Percentiles rank a stretch among this genome's conserved stretches.
Evolutionary conservation across 2,797 vertebrate genomes (phyloP).

Genomic region (Neomorphus geoffroyi): DNA sequence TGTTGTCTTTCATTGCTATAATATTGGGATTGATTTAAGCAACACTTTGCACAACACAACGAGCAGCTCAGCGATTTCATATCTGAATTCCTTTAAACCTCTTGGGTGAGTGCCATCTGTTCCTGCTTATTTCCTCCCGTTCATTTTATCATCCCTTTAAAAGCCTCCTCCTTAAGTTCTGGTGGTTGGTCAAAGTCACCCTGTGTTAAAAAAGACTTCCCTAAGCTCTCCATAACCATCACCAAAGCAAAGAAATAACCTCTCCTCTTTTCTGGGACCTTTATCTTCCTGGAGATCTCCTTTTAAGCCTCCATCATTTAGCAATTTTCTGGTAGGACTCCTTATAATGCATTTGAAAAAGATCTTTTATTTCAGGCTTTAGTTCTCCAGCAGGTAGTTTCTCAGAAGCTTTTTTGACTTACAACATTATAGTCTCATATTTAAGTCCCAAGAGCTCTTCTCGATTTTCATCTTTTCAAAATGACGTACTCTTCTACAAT

Average conservation of each 20-base stretch:
- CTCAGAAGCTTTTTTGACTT: not conserved
- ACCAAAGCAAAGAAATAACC: not conserved
- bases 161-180: not conserved
- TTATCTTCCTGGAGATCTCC: not conserved
- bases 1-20: not conserved
- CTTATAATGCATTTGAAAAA: not conserved
- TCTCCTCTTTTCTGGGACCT: not conserved
- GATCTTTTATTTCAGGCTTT: not conserved
- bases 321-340: not conserved
- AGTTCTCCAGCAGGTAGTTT: not conserved
- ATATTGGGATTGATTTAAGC: not conserved
- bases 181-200: not conserved
- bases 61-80: not conserved
- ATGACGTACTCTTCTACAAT: not conserved
- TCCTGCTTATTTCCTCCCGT: not conserved
- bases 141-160: not conserved
- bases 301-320: not conserved
- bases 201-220: not conserved
- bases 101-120: constrained; percentile 10
- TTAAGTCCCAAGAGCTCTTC: not conserved
- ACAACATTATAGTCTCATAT: not conserved
- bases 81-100: constrained; percentile 10
- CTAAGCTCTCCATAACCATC: not conserved
- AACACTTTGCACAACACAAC: not conserved
- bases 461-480: not conserved